These are phyloP conservation scores for Drosophila setosimentum DNA, from an alignment of 2,888 invertebrate species.

Conservation along the genomic window DNA sequence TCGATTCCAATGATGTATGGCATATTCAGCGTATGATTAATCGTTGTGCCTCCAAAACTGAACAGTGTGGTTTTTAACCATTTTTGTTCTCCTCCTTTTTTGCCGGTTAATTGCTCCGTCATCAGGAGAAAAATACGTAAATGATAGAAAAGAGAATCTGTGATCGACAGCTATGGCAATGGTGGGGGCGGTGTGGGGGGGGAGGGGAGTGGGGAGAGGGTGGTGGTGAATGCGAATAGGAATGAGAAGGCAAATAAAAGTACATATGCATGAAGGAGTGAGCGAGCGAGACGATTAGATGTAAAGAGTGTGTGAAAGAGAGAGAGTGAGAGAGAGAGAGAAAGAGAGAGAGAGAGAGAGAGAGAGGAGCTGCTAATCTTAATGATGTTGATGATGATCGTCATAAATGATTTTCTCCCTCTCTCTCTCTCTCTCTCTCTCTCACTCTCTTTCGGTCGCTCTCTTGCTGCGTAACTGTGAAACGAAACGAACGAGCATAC, in stretches of 20 bases:
- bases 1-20: conserved; percentile 21
- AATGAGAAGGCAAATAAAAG: conserved; percentile 7
- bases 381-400: conserved; percentile 20
- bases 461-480: conserved; percentile 6
- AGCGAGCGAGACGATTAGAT: conserved; percentile 35
- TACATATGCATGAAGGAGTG: neutral
- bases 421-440: neutral
- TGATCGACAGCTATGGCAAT: conserved; percentile 1
- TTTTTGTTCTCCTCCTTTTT: conserved; percentile 1
- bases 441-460: neutral
- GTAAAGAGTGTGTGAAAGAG: neutral
- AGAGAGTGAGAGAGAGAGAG: neutral
- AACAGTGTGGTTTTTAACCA: conserved; percentile 8
- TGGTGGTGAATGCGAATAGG: neutral
- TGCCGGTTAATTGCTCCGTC: conserved; percentile 40
- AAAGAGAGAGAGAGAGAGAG: neutral
- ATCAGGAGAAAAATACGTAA: neutral
- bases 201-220: neutral
- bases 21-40: conserved; percentile 38
- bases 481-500: conserved; percentile 50
- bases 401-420: conserved; percentile 31
- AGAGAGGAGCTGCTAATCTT: conserved; percentile 5
- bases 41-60: conserved; percentile 16
- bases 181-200: neutral
- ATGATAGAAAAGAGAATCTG: conserved; percentile 1